Percentiles rank a stretch among this genome's conserved stretches.
Evolutionary conservation across 2,113 vertebrate genomes (phyloP).

Genomic region (Amazona guildingii): DNA sequence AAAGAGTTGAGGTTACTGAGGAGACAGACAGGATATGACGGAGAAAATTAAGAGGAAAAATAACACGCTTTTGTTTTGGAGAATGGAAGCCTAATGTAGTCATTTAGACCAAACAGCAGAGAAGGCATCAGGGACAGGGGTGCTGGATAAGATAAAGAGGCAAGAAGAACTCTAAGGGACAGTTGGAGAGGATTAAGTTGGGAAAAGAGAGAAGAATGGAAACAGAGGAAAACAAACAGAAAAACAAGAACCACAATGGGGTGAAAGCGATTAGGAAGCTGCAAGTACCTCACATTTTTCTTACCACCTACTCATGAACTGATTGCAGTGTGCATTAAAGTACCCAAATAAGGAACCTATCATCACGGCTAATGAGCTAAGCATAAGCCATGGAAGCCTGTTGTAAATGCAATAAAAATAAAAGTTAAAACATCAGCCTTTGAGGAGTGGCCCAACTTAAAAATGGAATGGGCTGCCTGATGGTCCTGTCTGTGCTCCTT

Average conservation of each 20-base stretch:
- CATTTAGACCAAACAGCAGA: not conserved
- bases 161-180: not conserved
- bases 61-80: not conserved
- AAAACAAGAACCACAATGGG: not conserved
- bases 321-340: not conserved
- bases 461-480: not conserved
- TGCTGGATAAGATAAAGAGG: not conserved
- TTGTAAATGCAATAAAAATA: conserved; percentile 55
- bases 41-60: not conserved
- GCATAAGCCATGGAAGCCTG: not conserved
- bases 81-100: not conserved
- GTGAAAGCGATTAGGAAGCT: not conserved
- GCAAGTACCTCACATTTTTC: not conserved
- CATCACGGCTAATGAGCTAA: not conserved
- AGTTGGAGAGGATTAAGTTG: not conserved
- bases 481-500: not conserved
- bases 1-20: not conserved
- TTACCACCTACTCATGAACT: not conserved
- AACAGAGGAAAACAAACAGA: not conserved
- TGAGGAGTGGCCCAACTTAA: not conserved
- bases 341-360: not conserved
- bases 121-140: not conserved
- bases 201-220: not conserved
- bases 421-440: conserved; percentile 45
- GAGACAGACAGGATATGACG: not conserved